phyloP scores from a whole-genome alignment of 2,113 vertebrate species.

The Falcunculus frontatus region DNA sequence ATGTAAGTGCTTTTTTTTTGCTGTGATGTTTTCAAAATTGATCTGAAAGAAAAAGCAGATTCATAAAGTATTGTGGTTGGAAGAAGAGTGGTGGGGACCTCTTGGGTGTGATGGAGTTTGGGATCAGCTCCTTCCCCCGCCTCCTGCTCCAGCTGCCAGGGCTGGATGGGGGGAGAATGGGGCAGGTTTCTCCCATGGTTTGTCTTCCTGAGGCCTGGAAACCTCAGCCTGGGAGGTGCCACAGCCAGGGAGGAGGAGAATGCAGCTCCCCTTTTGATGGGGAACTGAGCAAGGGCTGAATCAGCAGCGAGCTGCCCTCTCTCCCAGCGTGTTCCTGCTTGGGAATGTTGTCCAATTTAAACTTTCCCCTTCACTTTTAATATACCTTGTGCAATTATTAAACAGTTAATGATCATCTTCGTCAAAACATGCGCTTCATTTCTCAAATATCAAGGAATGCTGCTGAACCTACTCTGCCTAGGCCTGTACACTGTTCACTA shows the following conservation, averaged over 20 bases:
- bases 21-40: not conserved
- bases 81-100: not conserved
- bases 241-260: not conserved
- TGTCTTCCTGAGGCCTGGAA: not conserved
- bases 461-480: not conserved
- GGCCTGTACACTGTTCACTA: not conserved
- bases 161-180: not conserved
- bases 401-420: not conserved
- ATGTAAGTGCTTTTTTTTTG: no score
- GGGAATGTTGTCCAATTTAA: not conserved
- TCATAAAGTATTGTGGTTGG: not conserved
- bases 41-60: not conserved
- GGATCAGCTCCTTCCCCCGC: not conserved
- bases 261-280: not conserved
- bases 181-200: accelerated
- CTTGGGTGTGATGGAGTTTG: not conserved
- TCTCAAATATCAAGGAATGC: not conserved
- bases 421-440: accelerated
- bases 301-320: accelerated
- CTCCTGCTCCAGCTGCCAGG: not conserved
- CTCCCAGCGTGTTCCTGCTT: accelerated
- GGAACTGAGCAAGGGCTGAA: not conserved
- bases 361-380: not conserved
- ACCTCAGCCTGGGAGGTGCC: not conserved
- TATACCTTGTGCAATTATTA: not conserved